phyloP scores from a whole-genome alignment of 2,113 vertebrate genomes.

The Myiozetetes cayanensis region DNA sequence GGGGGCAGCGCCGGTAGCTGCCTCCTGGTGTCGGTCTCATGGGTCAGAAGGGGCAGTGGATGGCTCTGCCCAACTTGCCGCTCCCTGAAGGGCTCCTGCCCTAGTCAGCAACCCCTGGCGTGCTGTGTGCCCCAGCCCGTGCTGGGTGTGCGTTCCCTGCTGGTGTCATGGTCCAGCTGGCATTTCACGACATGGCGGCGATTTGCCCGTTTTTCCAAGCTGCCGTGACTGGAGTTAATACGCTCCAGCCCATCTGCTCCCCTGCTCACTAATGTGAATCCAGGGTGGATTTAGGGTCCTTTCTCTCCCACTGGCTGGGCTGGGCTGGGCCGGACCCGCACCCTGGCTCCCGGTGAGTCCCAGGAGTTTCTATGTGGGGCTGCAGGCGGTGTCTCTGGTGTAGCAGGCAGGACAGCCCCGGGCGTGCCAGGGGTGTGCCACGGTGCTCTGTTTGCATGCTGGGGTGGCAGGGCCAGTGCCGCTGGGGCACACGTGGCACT shows the following conservation, averaged over 20 bases:
- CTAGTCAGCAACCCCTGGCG: neutral
- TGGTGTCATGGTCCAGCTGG: rapidly evolving
- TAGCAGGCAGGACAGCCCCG: neutral
- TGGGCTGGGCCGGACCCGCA: rapidly evolving
- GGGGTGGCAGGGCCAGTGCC: neutral
- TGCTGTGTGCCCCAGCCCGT: rapidly evolving
- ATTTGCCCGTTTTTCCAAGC: neutral
- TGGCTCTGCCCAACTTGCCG: neutral
- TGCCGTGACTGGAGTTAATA: neutral
- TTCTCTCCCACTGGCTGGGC: neutral
- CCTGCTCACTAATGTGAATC: neutral
- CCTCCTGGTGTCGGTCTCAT: rapidly evolving
- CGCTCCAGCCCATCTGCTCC: neutral
- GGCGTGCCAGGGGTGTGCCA: neutral
- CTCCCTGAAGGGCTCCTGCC: neutral
- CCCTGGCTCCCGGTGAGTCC: neutral
- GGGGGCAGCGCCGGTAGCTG: rapidly evolving
- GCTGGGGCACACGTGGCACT: neutral
- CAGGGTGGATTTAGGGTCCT: neutral
- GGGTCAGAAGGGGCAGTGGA: neutral
- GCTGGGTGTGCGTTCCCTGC: rapidly evolving
- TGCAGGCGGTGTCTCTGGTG: neutral
- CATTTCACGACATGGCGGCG: rapidly evolving
- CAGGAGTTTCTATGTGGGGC: neutral
- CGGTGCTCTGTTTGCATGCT: neutral